Conservation (phyloP, 2,113 vertebrate genomes). For the Entomyzon cyanotis region DNA sequence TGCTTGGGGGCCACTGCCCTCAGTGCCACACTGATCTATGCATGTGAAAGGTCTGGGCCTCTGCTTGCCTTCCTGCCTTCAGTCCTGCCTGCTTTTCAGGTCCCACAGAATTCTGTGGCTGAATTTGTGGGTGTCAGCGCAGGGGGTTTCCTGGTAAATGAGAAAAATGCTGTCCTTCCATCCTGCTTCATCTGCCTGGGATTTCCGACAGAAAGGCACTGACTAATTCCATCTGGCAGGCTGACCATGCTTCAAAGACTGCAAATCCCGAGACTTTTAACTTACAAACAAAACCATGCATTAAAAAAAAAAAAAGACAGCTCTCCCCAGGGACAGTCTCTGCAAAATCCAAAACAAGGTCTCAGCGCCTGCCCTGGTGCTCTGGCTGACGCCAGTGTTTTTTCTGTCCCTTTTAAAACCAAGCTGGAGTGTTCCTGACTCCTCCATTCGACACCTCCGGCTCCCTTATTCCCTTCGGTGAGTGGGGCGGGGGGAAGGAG, state of each 20-base stretch:
- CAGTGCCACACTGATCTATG: not conserved
- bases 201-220: slow-evolving; percentile 62
- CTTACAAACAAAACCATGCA: slow-evolving; percentile 61
- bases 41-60: not conserved
- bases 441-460: not conserved
- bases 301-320: not conserved
- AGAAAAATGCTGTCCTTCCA: slow-evolving; percentile 45
- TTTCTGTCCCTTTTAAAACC: slow-evolving; percentile 54
- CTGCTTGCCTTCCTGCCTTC: not conserved
- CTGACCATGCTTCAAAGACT: slow-evolving; percentile 64
- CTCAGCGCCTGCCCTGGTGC: slow-evolving; percentile 24
- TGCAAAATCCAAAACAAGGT: slow-evolving; percentile 59
- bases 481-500: not conserved
- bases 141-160: slow-evolving; percentile 30
- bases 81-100: not conserved
- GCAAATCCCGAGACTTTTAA: slow-evolving; percentile 64
- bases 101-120: not conserved
- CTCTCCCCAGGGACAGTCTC: slow-evolving; percentile 34
- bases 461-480: slow-evolving; percentile 39
- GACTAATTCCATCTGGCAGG: slow-evolving; percentile 69
- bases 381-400: not conserved
- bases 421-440: not conserved
- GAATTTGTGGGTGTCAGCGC: not conserved
- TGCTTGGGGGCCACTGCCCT: not conserved
- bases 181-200: slow-evolving; percentile 57